Conservation (phyloP, 1,140 invertebrate species). For the Copidosoma floridanum region DNA sequence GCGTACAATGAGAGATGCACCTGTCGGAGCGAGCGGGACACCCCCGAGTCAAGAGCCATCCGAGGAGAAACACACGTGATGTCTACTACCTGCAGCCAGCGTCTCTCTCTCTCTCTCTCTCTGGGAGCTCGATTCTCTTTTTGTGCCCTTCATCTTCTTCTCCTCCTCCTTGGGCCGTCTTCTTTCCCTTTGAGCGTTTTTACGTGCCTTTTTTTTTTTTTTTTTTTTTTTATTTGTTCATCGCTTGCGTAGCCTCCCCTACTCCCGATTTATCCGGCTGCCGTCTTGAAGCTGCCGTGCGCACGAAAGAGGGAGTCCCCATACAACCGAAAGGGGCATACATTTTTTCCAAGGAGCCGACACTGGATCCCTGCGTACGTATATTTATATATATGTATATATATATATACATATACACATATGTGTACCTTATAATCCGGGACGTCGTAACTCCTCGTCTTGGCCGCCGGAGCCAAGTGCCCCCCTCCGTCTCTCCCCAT, state of each 20-base stretch:
- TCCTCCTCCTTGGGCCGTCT: constrained; percentile 2
- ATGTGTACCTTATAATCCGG: constrained; percentile 13
- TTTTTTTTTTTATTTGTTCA: too few relatives aligned
- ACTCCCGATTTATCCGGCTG: constrained; percentile 1
- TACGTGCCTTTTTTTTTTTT: neutral
- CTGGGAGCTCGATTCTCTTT: too few relatives aligned
- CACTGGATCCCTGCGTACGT: too few relatives aligned
- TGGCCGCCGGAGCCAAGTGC: neutral
- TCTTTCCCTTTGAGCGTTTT: neutral
- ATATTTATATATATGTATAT: neutral
- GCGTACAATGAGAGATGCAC: constrained; percentile 15
- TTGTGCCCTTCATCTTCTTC: neutral
- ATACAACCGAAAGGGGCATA: neutral
- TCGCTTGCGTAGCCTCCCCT: neutral
- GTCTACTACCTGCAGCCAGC: too few relatives aligned
- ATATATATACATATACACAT: too few relatives aligned
- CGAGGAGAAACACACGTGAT: neutral
- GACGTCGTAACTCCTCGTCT: constrained; percentile 1
- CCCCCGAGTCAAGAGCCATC: constrained; percentile 16
- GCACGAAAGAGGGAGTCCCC: neutral
- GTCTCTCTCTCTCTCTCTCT: too few relatives aligned
- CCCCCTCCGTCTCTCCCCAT: too few relatives aligned
- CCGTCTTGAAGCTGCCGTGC: neutral
- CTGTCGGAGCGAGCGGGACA: constrained; percentile 22
- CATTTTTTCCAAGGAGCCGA: too few relatives aligned